These are phyloP conservation scores for Thermophis baileyi DNA, from an alignment of 2,113 vertebrate species.

Conservation along the genomic window DNA sequence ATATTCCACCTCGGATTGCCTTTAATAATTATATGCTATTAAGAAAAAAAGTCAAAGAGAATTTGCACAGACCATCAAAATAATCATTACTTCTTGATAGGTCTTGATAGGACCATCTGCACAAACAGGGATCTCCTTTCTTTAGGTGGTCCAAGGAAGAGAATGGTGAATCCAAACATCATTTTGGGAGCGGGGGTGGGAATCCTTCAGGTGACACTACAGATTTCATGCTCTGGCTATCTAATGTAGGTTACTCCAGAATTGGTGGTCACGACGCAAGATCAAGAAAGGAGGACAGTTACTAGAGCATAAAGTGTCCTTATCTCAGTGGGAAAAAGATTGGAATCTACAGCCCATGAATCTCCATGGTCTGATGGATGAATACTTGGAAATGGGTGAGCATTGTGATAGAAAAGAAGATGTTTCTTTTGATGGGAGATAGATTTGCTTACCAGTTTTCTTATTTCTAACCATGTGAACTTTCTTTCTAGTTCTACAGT, in stretches of 20 bases:
- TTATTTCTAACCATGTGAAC: slow-evolving; percentile 25
- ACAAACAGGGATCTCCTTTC: not conserved
- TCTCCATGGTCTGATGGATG: slow-evolving; percentile 92
- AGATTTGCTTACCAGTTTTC: fast-evolving
- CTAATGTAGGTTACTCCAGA: slow-evolving; percentile 84
- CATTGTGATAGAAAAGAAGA: not conserved
- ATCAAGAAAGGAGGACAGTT: slow-evolving; percentile 85
- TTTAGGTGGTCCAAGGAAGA: not conserved
- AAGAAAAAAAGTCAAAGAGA: not conserved
- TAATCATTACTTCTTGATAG: not conserved
- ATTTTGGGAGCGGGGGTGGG: not conserved
- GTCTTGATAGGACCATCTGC: not conserved
- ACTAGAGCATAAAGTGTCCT: slow-evolving; percentile 79
- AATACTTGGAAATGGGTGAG: slow-evolving; percentile 98
- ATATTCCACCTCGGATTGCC: not conserved
- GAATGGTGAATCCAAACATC: not conserved
- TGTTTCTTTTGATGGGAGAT: not conserved
- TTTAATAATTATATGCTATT: not conserved
- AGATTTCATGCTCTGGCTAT: slow-evolving; percentile 32
- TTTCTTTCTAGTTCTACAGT: slow-evolving; percentile 85
- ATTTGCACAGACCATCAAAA: not conserved
- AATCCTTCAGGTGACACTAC: not conserved
- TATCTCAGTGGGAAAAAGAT: slow-evolving; percentile 97
- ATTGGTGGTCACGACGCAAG: slow-evolving; percentile 97
- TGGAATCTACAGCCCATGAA: slow-evolving; percentile 99